Evolutionary conservation across 2,113 vertebrate species (phyloP).

Genomic region (Ptilorrhoa leucosticta): DNA sequence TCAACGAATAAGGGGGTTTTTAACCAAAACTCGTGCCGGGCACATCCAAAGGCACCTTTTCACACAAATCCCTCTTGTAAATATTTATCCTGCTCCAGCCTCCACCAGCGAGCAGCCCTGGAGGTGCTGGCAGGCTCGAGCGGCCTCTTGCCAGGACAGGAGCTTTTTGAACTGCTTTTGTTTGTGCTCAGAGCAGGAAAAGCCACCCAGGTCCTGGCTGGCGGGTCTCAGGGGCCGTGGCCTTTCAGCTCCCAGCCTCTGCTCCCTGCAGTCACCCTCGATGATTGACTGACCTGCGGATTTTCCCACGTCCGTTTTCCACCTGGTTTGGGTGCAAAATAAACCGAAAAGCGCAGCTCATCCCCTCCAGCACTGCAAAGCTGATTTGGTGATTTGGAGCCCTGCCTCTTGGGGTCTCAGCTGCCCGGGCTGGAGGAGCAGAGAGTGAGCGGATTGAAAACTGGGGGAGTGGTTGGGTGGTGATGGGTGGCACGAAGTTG

Average conservation of each 20-base stretch:
- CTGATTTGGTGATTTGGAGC: neutral
- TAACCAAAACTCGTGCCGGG: neutral
- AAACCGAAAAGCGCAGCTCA: neutral
- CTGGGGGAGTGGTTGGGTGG: neutral
- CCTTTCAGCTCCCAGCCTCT: neutral
- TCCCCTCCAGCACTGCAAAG: neutral
- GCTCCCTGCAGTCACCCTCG: neutral
- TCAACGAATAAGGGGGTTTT: neutral
- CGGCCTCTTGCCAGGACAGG: neutral
- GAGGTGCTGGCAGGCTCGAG: neutral
- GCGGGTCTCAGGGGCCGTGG: neutral
- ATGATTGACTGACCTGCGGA: neutral
- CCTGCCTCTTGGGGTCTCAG: neutral
- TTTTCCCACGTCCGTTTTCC: neutral
- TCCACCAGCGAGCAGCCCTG: neutral
- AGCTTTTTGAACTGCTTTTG: neutral
- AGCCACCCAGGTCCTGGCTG: neutral
- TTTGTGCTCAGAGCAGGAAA: neutral
- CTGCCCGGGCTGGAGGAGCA: neutral
- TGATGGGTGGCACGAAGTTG: accelerated
- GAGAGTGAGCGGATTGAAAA: neutral
- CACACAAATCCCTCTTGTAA: neutral
- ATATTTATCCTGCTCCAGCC: neutral
- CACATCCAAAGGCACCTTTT: neutral
- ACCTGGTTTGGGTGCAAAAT: neutral